These are phyloP conservation scores for Hydractinia symbiolongicarpus DNA, from an alignment of 30 jellyfish, hydroid and myxozoan genomes.

Conservation along the genomic window DNA sequence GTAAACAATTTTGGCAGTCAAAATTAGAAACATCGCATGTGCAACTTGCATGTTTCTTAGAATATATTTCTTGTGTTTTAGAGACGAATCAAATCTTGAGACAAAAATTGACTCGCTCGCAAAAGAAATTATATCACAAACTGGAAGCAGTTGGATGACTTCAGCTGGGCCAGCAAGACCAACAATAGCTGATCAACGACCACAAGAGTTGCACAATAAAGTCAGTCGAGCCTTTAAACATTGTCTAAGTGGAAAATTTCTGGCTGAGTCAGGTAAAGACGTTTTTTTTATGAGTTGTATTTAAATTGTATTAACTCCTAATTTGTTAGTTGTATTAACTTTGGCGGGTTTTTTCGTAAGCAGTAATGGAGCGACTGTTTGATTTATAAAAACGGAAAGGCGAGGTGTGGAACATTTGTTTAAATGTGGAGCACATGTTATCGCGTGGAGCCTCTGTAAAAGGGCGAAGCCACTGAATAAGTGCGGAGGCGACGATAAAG, in stretches of 20 bases:
- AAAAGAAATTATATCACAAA: conserved; percentile 52
- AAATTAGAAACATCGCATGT: too few species aligned
- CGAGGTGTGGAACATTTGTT: too few species aligned
- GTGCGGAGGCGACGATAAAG: too few species aligned
- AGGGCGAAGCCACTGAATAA: too few species aligned
- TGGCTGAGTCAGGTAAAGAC: conserved; percentile 72
- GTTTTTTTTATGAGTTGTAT: neutral
- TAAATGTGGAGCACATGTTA: too few species aligned
- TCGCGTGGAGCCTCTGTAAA: too few species aligned
- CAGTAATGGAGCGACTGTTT: too few species aligned
- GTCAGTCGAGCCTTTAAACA: conserved; percentile 84
- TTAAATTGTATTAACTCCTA: neutral
- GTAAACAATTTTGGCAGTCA: too few species aligned
- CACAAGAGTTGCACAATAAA: conserved; percentile 36
- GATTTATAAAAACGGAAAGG: too few species aligned
- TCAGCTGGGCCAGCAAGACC: conserved; percentile 31
- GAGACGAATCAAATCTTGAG: conserved; percentile 58
- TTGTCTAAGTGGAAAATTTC: conserved; percentile 47
- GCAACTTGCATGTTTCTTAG: too few species aligned
- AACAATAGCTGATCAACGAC: conserved; percentile 27
- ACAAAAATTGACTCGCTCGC: conserved; percentile 58
- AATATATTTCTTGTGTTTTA: neutral
- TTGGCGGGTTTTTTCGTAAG: too few species aligned
- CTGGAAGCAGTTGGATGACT: conserved; percentile 44
- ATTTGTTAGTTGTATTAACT: neutral